A percentile compares a stretch with the other conserved stretches of the same genome.
Evolutionary conservation across 1,140 invertebrate species (phyloP).

Genomic region (Drosophila watanabei): DNA sequence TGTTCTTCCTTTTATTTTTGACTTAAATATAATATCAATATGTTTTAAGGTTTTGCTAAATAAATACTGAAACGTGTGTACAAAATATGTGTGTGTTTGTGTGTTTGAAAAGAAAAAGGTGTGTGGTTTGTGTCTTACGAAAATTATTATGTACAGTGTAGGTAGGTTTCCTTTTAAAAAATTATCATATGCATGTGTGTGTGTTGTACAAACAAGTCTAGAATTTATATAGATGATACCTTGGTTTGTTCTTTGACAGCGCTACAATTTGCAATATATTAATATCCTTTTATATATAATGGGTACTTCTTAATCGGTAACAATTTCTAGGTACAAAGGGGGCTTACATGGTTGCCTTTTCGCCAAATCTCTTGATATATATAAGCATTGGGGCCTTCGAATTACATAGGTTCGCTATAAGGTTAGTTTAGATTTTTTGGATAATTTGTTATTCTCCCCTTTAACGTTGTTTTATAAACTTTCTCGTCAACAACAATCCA

Average conservation of each 20-base stretch:
- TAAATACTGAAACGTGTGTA: conserved; percentile 80
- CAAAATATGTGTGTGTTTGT: conserved; percentile 68
- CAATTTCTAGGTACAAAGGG: conserved; percentile 77
- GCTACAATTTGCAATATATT: conserved; percentile 46
- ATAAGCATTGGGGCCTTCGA: conserved; percentile 42
- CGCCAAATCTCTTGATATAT: conserved; percentile 39
- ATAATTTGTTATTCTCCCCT: conserved; percentile 48
- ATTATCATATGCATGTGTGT: conserved; percentile 60
- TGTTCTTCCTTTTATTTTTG: conserved; percentile 78
- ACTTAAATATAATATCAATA: conserved; percentile 78
- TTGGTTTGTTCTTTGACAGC: conserved; percentile 40
- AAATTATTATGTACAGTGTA: conserved; percentile 68
- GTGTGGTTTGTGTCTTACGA: conserved; percentile 51
- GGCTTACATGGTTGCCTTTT: conserved; percentile 46
- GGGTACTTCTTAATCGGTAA: conserved; percentile 68
- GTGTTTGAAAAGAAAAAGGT: conserved; percentile 49
- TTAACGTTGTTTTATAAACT: conserved; percentile 82
- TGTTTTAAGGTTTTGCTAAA: conserved; percentile 71
- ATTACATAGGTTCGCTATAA: conserved; percentile 32
- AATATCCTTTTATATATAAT: conserved; percentile 50
- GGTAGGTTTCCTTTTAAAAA: conserved; percentile 32
- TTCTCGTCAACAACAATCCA: conserved; percentile 52
- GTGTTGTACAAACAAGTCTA: conserved; percentile 42
- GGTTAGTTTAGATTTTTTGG: conserved; percentile 40
- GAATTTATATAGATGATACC: conserved; percentile 34